Conservation (phyloP, 2,113 vertebrate genomes). For the Sander vitreus region DNA sequence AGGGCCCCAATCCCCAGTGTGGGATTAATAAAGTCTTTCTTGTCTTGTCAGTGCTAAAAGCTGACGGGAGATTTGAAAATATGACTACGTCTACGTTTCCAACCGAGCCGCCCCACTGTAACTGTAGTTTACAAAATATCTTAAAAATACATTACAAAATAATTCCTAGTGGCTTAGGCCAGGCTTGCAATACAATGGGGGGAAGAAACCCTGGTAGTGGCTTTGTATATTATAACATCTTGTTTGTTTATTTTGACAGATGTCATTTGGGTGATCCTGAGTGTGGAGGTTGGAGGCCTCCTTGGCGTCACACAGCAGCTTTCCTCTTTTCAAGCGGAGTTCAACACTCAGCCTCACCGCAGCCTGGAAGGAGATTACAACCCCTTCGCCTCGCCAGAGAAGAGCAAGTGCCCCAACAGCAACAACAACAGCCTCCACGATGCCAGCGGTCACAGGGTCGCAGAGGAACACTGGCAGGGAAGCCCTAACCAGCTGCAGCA, state of each 20-base stretch:
- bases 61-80: no score
- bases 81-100: no score
- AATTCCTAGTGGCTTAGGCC: no score
- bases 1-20: no score
- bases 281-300: conserved; percentile 97
- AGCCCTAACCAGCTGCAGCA: conserved; percentile 93
- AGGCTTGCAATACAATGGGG: no score
- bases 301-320: conserved; percentile 99
- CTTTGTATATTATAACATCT: background rate
- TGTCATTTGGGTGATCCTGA: conserved; percentile 99
- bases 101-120: no score
- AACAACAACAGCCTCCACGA: conserved; percentile 73
- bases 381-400: conserved; percentile 98
- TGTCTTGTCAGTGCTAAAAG: no score
- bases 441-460: conserved; percentile 89
- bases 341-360: conserved; percentile 98
- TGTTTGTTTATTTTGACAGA: conserved; percentile 80
- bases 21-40: no score
- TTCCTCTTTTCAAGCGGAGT: conserved; percentile 98
- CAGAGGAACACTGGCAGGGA: conserved; percentile 93
- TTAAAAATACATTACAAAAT: no score
- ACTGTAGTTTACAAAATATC: no score
- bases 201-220: no score
- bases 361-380: conserved; percentile 97
- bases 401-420: conserved; percentile 92